phyloP scores from a whole-genome alignment of 2,113 vertebrate genomes.

The Macaca fascicularis region T2T-MFA8v1.1 NC_088385.1:23568501-23569000 shows the following conservation, averaged over 20 bases:
- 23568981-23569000: background rate
- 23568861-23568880: background rate
- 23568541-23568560: background rate
- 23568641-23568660: background rate
- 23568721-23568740: background rate
- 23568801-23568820: no score
- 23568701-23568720: background rate
- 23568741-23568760: background rate
- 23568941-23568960: background rate
- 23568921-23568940: background rate
- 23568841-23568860: background rate
- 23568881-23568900: background rate
- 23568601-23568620: background rate
- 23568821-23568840: no score
- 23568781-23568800: background rate
- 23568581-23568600: background rate
- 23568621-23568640: background rate
- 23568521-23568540: background rate
- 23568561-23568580: background rate
- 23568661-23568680: background rate
- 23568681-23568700: background rate
- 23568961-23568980: background rate
- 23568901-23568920: background rate
- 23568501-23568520: background rate
- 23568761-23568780: background rate